Evolutionary conservation across 2,888 invertebrate species (phyloP).

Genomic region (Mantis religiosa): DNA sequence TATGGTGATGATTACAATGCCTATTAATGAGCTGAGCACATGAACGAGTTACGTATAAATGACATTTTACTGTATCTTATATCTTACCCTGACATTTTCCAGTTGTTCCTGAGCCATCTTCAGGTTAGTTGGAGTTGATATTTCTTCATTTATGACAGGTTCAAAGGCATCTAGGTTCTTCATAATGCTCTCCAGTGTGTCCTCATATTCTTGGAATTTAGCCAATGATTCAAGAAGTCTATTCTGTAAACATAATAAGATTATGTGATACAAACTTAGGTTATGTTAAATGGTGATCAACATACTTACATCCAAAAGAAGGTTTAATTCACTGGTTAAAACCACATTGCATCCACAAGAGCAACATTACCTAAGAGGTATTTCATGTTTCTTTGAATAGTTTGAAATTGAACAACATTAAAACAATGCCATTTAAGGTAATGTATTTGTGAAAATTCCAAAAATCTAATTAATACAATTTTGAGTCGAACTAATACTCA

Average conservation of each 20-base stretch:
- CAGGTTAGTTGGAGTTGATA: conserved; percentile 70
- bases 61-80: not conserved
- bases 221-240: conserved; percentile 81
- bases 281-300: not conserved
- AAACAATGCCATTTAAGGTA: too few relatives aligned
- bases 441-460: too few relatives aligned
- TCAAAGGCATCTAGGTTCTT: conserved; percentile 76
- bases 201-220: conserved; percentile 92
- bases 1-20: too few relatives aligned
- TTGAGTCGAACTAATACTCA: too few relatives aligned
- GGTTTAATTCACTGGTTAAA: not conserved
- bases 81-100: conserved; percentile 61
- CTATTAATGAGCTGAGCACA: too few relatives aligned
- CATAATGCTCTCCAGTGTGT: conserved; percentile 80
- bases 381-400: too few relatives aligned
- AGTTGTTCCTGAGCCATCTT: conserved; percentile 68
- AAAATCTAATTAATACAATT: too few relatives aligned
- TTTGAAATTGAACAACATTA: too few relatives aligned
- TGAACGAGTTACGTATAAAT: too few relatives aligned
- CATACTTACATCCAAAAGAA: not conserved
- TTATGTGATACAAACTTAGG: not conserved
- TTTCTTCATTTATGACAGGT: conserved; percentile 62
- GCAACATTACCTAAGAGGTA: not conserved
- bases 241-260: conserved; percentile 44
- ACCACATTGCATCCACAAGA: not conserved